Percentiles rank a stretch among this genome's conserved stretches.
These are phyloP conservation scores for Saccopteryx bilineata DNA, from an alignment of 2,113 vertebrate species.

Conservation along the genomic window DNA sequence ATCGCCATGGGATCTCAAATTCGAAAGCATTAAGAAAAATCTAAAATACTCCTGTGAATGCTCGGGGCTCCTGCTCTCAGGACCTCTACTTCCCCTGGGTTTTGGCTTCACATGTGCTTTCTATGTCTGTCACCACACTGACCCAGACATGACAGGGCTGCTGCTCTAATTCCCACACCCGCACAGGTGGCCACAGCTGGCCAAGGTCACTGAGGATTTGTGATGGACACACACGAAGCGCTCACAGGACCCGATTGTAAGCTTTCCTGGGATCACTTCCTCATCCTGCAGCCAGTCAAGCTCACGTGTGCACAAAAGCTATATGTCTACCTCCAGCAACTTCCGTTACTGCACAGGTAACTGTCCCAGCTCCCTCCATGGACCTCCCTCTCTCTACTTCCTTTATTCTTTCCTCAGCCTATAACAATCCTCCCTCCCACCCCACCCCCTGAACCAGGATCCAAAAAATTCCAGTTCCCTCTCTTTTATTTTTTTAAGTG, in stretches of 20 bases:
- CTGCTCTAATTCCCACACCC: not conserved
- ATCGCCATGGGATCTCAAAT: fast-evolving
- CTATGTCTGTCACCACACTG: not conserved
- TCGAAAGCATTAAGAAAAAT: no score
- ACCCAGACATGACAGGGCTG: not conserved
- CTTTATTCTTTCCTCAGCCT: not conserved
- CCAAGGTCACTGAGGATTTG: not conserved
- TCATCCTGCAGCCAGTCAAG: not conserved
- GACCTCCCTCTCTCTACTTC: not conserved
- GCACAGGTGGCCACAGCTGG: not conserved
- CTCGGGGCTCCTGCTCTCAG: fast-evolving
- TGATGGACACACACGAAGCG: not conserved
- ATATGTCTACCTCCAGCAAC: fast-evolving
- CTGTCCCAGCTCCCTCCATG: no score
- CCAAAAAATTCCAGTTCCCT: no score
- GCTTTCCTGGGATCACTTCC: fast-evolving
- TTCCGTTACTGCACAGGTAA: no score
- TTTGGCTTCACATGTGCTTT: fast-evolving
- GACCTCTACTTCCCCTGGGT: no score
- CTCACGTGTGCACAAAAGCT: fast-evolving
- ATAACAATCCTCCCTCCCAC: no score
- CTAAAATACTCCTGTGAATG: no score
- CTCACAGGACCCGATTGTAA: fast-evolving
- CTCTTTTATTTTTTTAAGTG: no score
- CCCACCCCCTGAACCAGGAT: fast-evolving